Base-by-base conservation (phyloP, 2,113 vertebrate species). In the Lepisosteus oculatus region DNA sequence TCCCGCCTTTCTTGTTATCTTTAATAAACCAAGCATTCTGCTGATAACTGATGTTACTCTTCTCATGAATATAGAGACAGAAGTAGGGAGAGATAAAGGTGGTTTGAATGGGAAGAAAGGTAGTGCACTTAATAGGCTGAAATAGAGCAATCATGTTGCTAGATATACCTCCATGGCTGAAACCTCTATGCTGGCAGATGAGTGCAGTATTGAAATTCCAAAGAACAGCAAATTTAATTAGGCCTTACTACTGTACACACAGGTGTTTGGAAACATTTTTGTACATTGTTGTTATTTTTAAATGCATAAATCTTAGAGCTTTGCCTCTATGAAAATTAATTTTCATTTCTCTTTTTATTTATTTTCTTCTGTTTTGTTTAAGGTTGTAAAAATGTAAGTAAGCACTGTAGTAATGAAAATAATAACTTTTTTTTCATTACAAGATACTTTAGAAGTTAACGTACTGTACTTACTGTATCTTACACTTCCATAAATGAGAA, bases 1-100 rank as follows among this genome's bases (percentile, higher is more conserved):
- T 81, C 85, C 87, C 72, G 82, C 85, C 87, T 86, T 84, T 83
- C 88, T 88, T 90, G 87, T 90, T 88, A 90, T 86, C 85, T 71
- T 76, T 81, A 83, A 86, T 79, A 83, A 77, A 59, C 74, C 86
- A 78, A 81, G 79, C 79, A 80, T 83, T 83, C 80, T 69, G 83
- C 82, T 80, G 80, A 51, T 51, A 51, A 79, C 57, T 65, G 80
- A 81, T 83, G 79, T 81, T 84, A 83, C 72, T 84, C 78, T 72
- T 81, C 85, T 88, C 86, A 90, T 88, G 88, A 88, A 90, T 90
- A 59, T 55, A 3, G 43, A 43, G 55, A 12, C 8, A 55, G 41
- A 45, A n/a, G 42, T 11, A 57, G 41, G 66, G 56, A 56, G 55
- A 9, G 41, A 67, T 42, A 72, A 55, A 65, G 47, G 47, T 54